phyloP scores from a whole-genome alignment of 1,140 invertebrate genomes.

The Conus ventricosus region DNA sequence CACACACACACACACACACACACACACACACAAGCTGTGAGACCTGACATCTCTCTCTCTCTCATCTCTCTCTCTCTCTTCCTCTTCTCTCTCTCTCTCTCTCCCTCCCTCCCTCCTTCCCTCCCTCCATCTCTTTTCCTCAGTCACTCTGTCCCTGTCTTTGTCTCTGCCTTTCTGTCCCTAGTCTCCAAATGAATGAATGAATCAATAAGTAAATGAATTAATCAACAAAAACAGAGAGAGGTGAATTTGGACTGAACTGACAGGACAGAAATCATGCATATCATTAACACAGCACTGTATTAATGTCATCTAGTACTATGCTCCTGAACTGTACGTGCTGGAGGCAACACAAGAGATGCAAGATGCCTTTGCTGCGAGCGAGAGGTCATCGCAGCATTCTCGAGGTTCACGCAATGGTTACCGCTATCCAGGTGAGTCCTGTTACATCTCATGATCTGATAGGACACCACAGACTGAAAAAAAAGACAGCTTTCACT shows the following conservation, averaged over 20 bases:
- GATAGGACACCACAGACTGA: neutral
- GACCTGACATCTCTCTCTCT: too few relatives aligned
- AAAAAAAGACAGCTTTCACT: neutral
- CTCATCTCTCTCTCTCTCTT: too few relatives aligned
- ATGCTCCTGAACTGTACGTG: conserved; percentile 62
- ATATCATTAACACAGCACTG: too few relatives aligned
- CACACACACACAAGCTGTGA: too few relatives aligned
- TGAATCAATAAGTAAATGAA: too few relatives aligned
- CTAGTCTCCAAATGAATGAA: too few relatives aligned
- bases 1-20: neutral
- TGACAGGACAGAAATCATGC: too few relatives aligned
- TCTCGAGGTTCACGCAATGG: conserved; percentile 38
- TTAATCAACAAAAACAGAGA: too few relatives aligned
- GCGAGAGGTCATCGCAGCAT: conserved; percentile 52
- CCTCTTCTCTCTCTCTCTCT: too few relatives aligned
- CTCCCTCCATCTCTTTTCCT: too few relatives aligned
- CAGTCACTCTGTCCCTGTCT: neutral
- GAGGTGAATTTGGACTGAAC: too few relatives aligned
- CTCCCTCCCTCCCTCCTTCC: too few relatives aligned
- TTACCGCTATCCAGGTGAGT: conserved; percentile 36
- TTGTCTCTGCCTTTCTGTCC: neutral
- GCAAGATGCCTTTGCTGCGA: conserved; percentile 43
- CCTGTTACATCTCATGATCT: neutral
- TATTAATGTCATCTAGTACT: conserved; percentile 43
- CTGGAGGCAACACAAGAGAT: conserved; percentile 53